Evolutionary conservation across 2,113 vertebrate genomes (phyloP).

Genomic region (Gymnobelideus leadbeateri): DNA sequence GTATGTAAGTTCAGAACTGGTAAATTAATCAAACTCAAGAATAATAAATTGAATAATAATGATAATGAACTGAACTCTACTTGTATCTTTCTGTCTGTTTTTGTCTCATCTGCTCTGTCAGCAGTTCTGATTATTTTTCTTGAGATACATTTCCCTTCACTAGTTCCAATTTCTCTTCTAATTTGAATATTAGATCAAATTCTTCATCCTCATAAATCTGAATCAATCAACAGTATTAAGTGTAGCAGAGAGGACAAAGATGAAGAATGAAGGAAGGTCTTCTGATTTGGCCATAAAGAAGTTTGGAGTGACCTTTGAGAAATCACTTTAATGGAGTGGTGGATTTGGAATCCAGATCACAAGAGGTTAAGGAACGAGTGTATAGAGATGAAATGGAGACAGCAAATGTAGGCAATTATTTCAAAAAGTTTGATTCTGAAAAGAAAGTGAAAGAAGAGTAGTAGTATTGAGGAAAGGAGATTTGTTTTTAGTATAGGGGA

Average conservation of each 20-base stretch:
- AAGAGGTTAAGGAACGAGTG: neutral
- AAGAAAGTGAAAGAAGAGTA: neutral
- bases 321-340: neutral
- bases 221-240: neutral
- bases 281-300: neutral
- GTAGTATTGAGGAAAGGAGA: neutral
- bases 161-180: neutral
- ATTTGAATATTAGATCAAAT: neutral
- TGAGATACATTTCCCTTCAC: no score
- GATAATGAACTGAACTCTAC: neutral
- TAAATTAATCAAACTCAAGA: neutral
- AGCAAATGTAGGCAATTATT: neutral
- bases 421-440: neutral
- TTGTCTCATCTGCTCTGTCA: neutral
- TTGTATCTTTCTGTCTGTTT: neutral
- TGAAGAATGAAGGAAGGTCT: neutral
- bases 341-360: neutral
- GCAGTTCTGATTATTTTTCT: neutral
- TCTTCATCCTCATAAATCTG: neutral
- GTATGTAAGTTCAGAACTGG: neutral
- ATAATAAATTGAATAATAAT: neutral
- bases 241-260: neutral
- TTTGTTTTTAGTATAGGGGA: neutral
- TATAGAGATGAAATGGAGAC: neutral
- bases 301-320: neutral